Conservation (phyloP, 2,888 invertebrate species). For the Ceramica pisi region DNA sequence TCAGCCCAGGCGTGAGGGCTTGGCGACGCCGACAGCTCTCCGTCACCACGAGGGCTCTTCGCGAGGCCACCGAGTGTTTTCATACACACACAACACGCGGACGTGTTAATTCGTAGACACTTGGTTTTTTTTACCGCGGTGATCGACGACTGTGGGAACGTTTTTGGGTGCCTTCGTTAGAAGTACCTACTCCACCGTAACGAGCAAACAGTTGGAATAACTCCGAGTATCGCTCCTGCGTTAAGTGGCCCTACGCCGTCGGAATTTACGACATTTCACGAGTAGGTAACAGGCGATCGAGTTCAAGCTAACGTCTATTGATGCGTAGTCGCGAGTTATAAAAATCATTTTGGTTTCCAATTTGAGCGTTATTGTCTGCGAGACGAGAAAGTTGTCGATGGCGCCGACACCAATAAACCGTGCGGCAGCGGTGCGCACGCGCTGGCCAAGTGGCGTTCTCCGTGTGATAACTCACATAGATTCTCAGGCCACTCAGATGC, state of each 20-base stretch:
- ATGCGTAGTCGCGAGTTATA: slow-evolving; percentile 80
- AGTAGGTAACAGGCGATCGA: slow-evolving; percentile 80
- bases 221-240: slow-evolving; percentile 86
- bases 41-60: slow-evolving; percentile 88
- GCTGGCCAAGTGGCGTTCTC: slow-evolving; percentile 68
- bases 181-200: slow-evolving; percentile 88
- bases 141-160: slow-evolving; percentile 90
- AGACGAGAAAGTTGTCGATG: slow-evolving; percentile 89
- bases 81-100: slow-evolving; percentile 88
- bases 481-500: slow-evolving; percentile 74
- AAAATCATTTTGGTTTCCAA: slow-evolving; percentile 88
- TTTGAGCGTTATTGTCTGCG: slow-evolving; percentile 88
- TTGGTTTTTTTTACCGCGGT: slow-evolving; percentile 87
- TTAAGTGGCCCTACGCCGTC: slow-evolving; percentile 85
- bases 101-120: slow-evolving; percentile 91
- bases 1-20: slow-evolving; percentile 45
- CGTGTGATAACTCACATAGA: slow-evolving; percentile 79
- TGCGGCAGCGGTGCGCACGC: slow-evolving; percentile 81
- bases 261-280: slow-evolving; percentile 87
- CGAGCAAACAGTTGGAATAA: slow-evolving; percentile 88
- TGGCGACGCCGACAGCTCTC: slow-evolving; percentile 82
- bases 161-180: slow-evolving; percentile 89
- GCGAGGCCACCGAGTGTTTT: slow-evolving; percentile 88
- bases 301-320: slow-evolving; percentile 75
- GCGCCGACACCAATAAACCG: slow-evolving; percentile 89